Evolutionary conservation across 2,797 vertebrate species (phyloP).

Genomic region (Decapterus maruadsi): DNA sequence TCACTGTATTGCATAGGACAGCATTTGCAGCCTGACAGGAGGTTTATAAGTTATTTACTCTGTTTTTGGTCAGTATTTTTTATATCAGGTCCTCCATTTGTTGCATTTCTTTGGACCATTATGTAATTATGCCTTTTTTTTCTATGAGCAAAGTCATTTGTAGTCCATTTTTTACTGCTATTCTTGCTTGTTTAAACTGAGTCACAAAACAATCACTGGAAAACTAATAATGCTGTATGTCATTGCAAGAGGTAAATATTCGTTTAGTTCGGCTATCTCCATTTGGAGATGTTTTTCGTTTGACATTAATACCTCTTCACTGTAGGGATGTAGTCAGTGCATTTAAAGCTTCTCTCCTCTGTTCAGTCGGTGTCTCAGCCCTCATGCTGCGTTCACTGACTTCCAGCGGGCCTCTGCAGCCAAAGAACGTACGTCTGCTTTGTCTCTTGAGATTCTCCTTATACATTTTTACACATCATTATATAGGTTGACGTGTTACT

Average conservation of each 20-base stretch:
- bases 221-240: slow-evolving; percentile 63
- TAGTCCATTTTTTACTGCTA: slow-evolving; percentile 46
- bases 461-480: slow-evolving; percentile 73
- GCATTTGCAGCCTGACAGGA: slow-evolving; percentile 50
- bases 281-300: slow-evolving; percentile 73
- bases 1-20: slow-evolving; percentile 58
- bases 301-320: slow-evolving; percentile 91
- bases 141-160: slow-evolving; percentile 36
- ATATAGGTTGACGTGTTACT: slow-evolving; percentile 66
- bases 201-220: slow-evolving; percentile 74
- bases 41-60: slow-evolving; percentile 55
- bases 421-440: slow-evolving; percentile 91
- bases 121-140: slow-evolving; percentile 53
- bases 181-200: slow-evolving; percentile 53
- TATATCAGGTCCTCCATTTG: slow-evolving; percentile 42
- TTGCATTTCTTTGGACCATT: slow-evolving; percentile 54
- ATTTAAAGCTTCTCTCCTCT: slow-evolving; percentile 74
- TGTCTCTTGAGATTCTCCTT: slow-evolving; percentile 61
- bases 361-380: slow-evolving; percentile 73
- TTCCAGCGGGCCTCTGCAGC: slow-evolving; percentile 88
- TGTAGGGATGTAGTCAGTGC: slow-evolving; percentile 76
- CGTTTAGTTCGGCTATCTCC: slow-evolving; percentile 38
- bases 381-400: slow-evolving; percentile 70
- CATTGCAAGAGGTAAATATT: slow-evolving; percentile 57
- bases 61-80: slow-evolving; percentile 74